phyloP scores from a whole-genome alignment of 2,888 invertebrate genomes.

The Noctua janthe region DNA sequence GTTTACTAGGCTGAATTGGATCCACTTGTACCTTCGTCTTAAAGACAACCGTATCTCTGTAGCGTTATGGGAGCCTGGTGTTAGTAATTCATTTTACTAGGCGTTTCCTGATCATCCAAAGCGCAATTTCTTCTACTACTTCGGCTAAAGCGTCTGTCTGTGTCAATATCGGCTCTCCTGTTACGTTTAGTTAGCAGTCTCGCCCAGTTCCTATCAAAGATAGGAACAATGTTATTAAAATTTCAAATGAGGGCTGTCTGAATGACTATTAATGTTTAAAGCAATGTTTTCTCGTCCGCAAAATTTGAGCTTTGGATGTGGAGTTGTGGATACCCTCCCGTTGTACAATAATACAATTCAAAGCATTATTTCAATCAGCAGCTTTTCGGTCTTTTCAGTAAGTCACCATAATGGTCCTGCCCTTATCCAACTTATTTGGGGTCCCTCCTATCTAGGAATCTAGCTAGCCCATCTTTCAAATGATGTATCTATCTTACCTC shows the following conservation, averaged over 20 bases:
- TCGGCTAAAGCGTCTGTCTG: neutral
- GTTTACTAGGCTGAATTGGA: conserved; percentile 35
- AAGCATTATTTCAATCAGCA: neutral
- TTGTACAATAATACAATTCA: neutral
- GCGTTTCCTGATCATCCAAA: neutral
- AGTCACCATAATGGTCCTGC: neutral
- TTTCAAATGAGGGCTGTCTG: no score
- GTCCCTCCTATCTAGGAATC: neutral
- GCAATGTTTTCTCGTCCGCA: neutral
- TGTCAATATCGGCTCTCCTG: neutral
- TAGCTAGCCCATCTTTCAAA: neutral
- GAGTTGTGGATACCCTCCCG: neutral
- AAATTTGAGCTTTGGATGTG: neutral
- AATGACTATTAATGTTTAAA: neutral
- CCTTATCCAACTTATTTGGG: neutral
- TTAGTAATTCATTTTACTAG: conserved; percentile 3
- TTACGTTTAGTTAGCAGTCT: neutral
- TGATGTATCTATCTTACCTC: neutral
- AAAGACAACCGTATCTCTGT: conserved; percentile 1
- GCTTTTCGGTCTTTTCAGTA: neutral
- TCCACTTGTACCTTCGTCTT: conserved; percentile 3
- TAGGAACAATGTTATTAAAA: neutral
- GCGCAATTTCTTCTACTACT: neutral
- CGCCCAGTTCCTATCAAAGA: neutral
- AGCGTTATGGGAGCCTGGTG: conserved; percentile 49